phyloP scores from a whole-genome alignment of 2,888 invertebrate genomes.

The Mimas tiliae region DNA sequence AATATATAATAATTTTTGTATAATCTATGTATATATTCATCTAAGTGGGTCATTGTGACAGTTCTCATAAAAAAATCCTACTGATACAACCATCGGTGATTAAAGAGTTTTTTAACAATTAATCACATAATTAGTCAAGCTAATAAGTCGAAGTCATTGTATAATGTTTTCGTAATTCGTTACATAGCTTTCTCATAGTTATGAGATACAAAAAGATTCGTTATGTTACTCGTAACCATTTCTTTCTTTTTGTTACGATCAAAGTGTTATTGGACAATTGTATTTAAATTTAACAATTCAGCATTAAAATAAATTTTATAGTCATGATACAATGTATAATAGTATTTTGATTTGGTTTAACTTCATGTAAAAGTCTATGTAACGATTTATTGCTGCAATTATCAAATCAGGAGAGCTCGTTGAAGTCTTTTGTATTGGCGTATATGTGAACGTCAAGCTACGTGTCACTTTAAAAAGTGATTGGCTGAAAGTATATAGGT shows the following conservation, averaged over 20 bases:
- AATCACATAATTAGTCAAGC: not conserved
- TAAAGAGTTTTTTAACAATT: not conserved
- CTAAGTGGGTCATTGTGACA: conserved; percentile 1
- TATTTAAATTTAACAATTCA: not conserved
- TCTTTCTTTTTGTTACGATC: not conserved
- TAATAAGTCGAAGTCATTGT: conserved; percentile 10
- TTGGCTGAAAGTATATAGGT: conserved; percentile 29
- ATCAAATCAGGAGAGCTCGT: conserved; percentile 42
- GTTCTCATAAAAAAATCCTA: not conserved
- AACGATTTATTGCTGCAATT: not conserved
- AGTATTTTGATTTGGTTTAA: not conserved
- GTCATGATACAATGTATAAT: not conserved
- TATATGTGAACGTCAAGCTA: conserved; percentile 19
- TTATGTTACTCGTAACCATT: conserved; percentile 2
- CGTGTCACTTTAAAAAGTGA: conserved; percentile 32
- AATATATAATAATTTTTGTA: not conserved
- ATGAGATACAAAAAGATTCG: not conserved
- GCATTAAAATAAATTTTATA: not conserved
- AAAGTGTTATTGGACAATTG: not conserved
- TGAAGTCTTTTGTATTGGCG: conserved; percentile 56
- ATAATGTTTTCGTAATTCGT: conserved; percentile 27
- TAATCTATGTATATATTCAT: not conserved
- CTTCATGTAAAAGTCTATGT: not conserved
- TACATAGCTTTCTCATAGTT: conserved; percentile 23
- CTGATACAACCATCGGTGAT: not conserved